Percentiles rank a stretch among this genome's conserved stretches.
Conservation (phyloP, 1,140 invertebrate genomes). For the Zaprionus camerounensis region DNA sequence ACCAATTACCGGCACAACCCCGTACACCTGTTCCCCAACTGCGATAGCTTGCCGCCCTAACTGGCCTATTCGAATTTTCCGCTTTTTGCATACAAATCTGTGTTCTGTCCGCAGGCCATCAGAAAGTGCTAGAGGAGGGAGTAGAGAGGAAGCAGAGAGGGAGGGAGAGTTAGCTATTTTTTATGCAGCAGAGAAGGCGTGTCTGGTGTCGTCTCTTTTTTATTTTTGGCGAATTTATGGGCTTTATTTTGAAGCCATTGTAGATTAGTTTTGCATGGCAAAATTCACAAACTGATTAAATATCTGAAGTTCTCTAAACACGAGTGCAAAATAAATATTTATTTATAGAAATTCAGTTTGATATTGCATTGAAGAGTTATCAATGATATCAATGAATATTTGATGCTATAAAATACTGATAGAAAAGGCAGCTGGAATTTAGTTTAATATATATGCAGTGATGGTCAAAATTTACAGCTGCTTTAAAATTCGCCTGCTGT, state of each 20-base stretch:
- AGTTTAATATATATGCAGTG: background rate
- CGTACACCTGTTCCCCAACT: conserved; percentile 28
- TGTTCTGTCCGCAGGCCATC: conserved; percentile 63
- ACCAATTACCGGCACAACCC: conserved; percentile 65
- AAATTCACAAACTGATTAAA: conserved; percentile 74
- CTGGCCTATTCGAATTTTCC: conserved; percentile 45
- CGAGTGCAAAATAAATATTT: conserved; percentile 41
- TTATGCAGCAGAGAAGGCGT: conserved; percentile 37
- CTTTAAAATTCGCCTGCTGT: too few species aligned
- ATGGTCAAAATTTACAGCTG: too few species aligned
- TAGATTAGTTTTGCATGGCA: conserved; percentile 70
- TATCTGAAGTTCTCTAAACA: conserved; percentile 27
- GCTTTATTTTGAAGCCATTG: conserved; percentile 58
- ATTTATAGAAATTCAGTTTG: background rate
- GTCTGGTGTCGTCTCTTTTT: conserved; percentile 23
- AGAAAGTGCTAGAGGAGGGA: conserved; percentile 6
- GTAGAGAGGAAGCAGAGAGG: background rate
- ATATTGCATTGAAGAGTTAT: conserved; percentile 1
- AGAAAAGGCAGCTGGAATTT: background rate
- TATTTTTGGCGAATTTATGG: conserved; percentile 64
- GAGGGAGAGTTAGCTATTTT: conserved; percentile 45
- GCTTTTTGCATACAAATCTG: conserved; percentile 64
- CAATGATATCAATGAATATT: background rate
- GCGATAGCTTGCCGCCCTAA: conserved; percentile 3
- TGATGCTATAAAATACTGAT: background rate